phyloP scores from a whole-genome alignment of 2,797 vertebrate genomes.

The Morelia viridis region DNA sequence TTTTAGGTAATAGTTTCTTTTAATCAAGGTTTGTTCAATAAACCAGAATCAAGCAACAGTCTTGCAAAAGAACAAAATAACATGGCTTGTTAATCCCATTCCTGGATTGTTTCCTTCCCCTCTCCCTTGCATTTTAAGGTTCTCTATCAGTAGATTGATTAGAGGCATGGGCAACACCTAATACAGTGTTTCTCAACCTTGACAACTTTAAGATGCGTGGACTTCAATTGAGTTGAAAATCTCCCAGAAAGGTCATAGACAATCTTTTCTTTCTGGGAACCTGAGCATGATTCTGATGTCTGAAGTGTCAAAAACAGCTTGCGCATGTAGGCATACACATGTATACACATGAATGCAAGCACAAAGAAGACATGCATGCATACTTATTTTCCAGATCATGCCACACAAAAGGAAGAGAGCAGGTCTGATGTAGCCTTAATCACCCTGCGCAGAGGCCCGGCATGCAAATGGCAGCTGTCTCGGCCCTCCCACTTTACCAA shows the following conservation, averaged over 20 bases:
- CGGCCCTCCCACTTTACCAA: background rate
- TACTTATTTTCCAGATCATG: background rate
- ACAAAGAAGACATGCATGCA: background rate
- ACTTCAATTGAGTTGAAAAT: slow-evolving; percentile 19
- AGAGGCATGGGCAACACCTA: background rate
- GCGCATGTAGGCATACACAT: background rate
- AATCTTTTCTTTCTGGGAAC: slow-evolving; percentile 22
- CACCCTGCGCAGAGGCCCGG: background rate
- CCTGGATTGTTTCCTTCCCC: background rate
- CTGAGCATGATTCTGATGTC: slow-evolving; percentile 2
- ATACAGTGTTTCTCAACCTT: background rate
- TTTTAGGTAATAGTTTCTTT: background rate
- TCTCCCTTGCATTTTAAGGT: background rate
- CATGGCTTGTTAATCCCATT: background rate
- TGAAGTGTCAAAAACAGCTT: background rate
- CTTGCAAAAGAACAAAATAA: background rate
- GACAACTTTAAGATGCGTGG: too few relatives aligned
- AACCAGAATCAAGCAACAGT: background rate
- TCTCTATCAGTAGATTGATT: background rate
- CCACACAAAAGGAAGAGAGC: background rate
- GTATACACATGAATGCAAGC: background rate
- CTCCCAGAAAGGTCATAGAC: slow-evolving; percentile 26
- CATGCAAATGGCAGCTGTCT: background rate
- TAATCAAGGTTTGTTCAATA: background rate
- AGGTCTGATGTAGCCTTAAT: background rate